Evolutionary conservation across 2,113 vertebrate genomes (phyloP).

Genomic region (Tragulus kanchil): DNA sequence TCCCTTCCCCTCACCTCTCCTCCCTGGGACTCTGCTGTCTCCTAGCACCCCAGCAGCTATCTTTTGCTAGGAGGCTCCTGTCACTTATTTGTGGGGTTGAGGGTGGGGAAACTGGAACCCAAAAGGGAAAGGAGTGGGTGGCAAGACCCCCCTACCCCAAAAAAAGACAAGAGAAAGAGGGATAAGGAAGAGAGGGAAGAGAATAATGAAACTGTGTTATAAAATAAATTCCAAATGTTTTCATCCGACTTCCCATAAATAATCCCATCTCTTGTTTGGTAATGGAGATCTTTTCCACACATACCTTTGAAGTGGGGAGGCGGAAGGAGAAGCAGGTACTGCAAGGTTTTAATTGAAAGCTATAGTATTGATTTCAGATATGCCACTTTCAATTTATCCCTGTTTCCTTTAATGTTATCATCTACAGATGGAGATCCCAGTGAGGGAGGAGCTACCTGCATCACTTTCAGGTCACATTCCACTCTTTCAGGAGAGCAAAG

Average conservation of each 20-base stretch:
- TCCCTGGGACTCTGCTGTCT: not conserved
- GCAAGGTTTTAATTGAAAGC: not conserved
- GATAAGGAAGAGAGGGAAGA: not conserved
- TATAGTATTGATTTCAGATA: not conserved
- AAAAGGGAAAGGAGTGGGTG: not conserved
- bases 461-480: not conserved
- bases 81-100: not conserved
- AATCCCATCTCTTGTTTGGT: not conserved
- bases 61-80: not conserved
- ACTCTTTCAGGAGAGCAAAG: not conserved
- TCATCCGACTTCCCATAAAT: not conserved
- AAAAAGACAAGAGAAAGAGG: not conserved
- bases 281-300: not conserved
- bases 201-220: not conserved
- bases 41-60: not conserved
- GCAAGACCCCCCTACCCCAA: not conserved
- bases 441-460: not conserved
- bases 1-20: not conserved
- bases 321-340: not conserved
- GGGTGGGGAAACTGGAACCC: not conserved
- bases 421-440: not conserved
- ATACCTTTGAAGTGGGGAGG: not conserved
- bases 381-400: not conserved
- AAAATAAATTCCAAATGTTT: conserved; percentile 29
- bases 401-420: not conserved